Evolutionary conservation across 2,113 vertebrate genomes (phyloP), one percentile per base, ranked within the genome.

Genomic region (Hassar affinis): DNA sequence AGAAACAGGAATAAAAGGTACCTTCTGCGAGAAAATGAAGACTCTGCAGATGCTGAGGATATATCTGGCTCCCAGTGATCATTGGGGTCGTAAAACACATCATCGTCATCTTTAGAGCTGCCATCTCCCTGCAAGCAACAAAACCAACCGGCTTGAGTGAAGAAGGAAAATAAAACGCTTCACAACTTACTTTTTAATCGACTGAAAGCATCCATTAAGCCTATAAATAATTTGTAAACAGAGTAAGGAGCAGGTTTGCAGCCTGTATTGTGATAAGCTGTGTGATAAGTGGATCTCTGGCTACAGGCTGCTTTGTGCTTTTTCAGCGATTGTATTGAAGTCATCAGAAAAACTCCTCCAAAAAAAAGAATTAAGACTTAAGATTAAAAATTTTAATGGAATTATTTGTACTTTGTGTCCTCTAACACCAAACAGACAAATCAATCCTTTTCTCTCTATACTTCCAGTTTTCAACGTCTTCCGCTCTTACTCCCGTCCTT

Each of bases 31-130:
- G 97, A 98, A 87, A 98, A 91, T 8, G 92, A 94, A 27, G 95
- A 93, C 83, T 91, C 52, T 0, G 92, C 64, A 0, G 95, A 93
- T 42, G 91, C 91, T 68, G 90, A 91, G 42, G 94, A 95, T 89
- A 99, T 88, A 91, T 99, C 97, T 84, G 95, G 96, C 79, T 99
- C 97, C 98, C 98, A 99, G 80, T 97, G 96, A 92, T 98, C 97
- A 89, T 92, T 93, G 51, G 97, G 97, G 87, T 96, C 94, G 87
- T 96, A 98, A 94, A 98, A 97, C 82, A 98, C 89, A 79, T 96
- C 95, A 79, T 96, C 96, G 90, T 94, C 96, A 91, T 93, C 90
- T 93, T 91, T 95, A 87, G 88, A 91, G 85, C 85, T 84, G 57
- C 91, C 80, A 61, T 93, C 93, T 84, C 89, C 95, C 98, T 99